Percentiles rank a stretch among this genome's conserved stretches.
Conservation (phyloP, 1,140 invertebrate species). For the Zeugodacus cucurbitae region DNA sequence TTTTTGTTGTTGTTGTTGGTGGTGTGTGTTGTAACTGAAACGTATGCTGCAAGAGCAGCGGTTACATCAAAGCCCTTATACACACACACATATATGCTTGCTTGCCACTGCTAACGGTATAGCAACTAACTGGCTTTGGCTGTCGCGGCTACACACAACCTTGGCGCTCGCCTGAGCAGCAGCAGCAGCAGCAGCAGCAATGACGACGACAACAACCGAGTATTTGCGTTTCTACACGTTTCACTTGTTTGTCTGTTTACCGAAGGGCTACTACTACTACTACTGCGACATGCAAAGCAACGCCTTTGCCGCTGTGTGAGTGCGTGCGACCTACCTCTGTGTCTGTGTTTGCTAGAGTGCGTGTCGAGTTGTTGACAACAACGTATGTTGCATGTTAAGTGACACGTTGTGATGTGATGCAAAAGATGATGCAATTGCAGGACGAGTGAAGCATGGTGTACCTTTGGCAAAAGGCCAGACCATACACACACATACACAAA, state of each 20-base stretch:
- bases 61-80: not conserved
- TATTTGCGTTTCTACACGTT: conserved; percentile 20
- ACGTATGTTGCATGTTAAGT: conserved; percentile 36
- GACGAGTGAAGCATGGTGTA: not conserved
- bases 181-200: no score
- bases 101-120: not conserved
- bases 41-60: not conserved
- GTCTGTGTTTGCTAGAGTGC: not conserved
- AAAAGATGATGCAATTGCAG: conserved; percentile 24
- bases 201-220: not conserved
- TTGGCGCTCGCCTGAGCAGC: conserved; percentile 6
- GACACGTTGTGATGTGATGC: conserved; percentile 33
- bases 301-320: not conserved
- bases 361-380: conserved; percentile 31
- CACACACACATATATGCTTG: not conserved
- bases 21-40: not conserved
- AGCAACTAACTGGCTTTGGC: not conserved
- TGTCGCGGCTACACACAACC: not conserved
- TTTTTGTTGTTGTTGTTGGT: not conserved
- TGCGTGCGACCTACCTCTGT: not conserved
- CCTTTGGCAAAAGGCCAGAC: not conserved
- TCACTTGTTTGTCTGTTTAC: conserved; percentile 1
- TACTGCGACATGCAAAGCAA: not conserved
- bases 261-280: not conserved
- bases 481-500: not conserved